Evolutionary conservation across 2,888 invertebrate species (phyloP).

Genomic region (Yponomeuta cagnagella): DNA sequence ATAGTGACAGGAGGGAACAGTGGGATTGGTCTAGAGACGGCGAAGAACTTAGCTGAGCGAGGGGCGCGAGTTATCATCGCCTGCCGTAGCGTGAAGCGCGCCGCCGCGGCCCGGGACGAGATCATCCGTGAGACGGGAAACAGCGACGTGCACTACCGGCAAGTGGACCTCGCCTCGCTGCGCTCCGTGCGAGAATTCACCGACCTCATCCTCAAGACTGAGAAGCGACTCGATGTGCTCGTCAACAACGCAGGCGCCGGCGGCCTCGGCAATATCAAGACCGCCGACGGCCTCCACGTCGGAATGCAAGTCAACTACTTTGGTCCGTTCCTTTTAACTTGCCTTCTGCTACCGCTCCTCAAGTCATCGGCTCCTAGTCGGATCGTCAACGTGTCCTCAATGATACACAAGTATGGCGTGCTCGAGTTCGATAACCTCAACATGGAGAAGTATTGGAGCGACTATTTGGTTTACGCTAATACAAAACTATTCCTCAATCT

Average conservation of each 20-base stretch:
- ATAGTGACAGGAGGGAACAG: constrained; percentile 65
- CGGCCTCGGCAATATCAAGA: constrained; percentile 64
- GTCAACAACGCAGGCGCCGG: constrained; percentile 77
- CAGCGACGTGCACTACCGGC: constrained; percentile 45
- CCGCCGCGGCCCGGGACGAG: constrained; percentile 48
- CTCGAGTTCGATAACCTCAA: constrained; percentile 64
- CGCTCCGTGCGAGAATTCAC: constrained; percentile 74
- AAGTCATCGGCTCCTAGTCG: constrained; percentile 77
- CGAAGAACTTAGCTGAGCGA: constrained; percentile 65
- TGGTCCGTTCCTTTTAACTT: constrained; percentile 83
- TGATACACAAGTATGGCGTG: constrained; percentile 69
- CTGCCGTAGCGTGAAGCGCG: constrained; percentile 60
- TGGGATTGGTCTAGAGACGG: constrained; percentile 73
- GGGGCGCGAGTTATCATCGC: constrained; percentile 71
- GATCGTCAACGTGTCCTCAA: constrained; percentile 79
- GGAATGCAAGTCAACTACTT: constrained; percentile 84
- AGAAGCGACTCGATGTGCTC: constrained; percentile 71
- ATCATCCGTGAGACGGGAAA: constrained; percentile 57
- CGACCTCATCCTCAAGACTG: constrained; percentile 62
- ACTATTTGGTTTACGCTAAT: constrained; percentile 62
- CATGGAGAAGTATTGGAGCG: constrained; percentile 71
- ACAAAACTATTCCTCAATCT: constrained; percentile 79
- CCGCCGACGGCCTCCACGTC: constrained; percentile 80
- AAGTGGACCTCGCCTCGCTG: constrained; percentile 63
- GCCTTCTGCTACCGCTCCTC: constrained; percentile 69